phyloP scores from a whole-genome alignment of 1,140 invertebrate genomes.

The Drosophila simulans region DNA sequence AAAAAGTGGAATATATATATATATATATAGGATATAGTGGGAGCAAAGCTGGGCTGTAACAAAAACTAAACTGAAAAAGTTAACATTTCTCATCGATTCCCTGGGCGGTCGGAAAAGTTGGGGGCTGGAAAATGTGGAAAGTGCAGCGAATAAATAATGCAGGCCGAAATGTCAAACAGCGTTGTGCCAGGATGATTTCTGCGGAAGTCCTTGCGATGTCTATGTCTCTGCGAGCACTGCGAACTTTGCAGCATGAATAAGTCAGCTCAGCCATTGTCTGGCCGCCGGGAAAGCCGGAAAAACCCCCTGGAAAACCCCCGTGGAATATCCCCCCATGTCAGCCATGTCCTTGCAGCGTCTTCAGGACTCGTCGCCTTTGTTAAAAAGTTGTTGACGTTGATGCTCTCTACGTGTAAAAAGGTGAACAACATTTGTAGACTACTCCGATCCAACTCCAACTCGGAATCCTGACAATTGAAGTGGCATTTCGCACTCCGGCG shows the following conservation, averaged over 20 bases:
- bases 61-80: conserved; percentile 62
- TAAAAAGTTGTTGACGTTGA: conserved; percentile 82
- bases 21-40: conserved; percentile 6
- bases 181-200: conserved; percentile 78
- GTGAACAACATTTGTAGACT: conserved; percentile 80
- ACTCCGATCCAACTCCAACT: conserved; percentile 36
- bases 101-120: conserved; percentile 24
- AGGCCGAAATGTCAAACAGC: conserved; percentile 79
- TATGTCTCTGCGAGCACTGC: conserved; percentile 39
- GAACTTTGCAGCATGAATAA: conserved; percentile 76
- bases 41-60: conserved; percentile 35
- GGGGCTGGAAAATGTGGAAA: conserved; percentile 38
- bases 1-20: conserved; percentile 28
- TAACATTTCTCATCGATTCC: conserved; percentile 75
- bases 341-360: conserved; percentile 8
- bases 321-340: conserved; percentile 5
- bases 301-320: not conserved
- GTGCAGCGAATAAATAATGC: conserved; percentile 78
- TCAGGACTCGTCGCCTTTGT: conserved; percentile 52
- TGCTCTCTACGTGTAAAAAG: conserved; percentile 78
- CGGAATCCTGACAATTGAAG: conserved; percentile 61
- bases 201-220: conserved; percentile 67
- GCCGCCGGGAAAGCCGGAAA: conserved; percentile 9
- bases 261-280: conserved; percentile 73
- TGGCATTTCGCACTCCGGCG: conserved; percentile 64